Evolutionary conservation across 1,140 invertebrate genomes (phyloP), one percentile per base, ranked within the genome.

Genomic region (Drosophila nebulosa): DNA sequence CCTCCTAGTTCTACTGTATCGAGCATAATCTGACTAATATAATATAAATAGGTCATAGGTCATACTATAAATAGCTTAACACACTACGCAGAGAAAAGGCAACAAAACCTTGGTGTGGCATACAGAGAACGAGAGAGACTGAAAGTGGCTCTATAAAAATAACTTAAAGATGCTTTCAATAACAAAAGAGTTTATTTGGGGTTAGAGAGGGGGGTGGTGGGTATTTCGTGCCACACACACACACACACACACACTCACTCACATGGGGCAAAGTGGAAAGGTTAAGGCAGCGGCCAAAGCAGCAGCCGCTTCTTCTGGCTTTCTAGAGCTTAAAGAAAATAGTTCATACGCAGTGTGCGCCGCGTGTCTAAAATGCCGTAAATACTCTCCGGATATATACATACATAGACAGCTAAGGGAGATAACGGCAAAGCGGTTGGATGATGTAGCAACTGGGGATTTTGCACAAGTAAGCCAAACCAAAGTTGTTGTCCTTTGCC

Each of bases 131-230:
- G 10, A 12, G 10, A 32, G 30, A 10, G 39, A 9, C 39, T 46
- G 75, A 75, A 88, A 86, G 83, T 81, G 74, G 83, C 83, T 79
- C 60, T 70, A 86, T 86, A 88, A 86, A 86, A 86, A 86, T 88
- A 88, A 69, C 83, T 81, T 75, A 76, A 75, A 88, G 83, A 78
- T 86, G 78, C 81, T 77, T 86, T 74, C 69, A 78, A 86, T 72
- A 70, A 64, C 67, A 56, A 64, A 51, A 55, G 26, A 36, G 39
- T 52, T 32, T 59, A 27, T 16, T 18, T 53, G 57, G 42, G 42
- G 58, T 26, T 36, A 56, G 51, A 52, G 30, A 46, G 39, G 16
- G 53, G 55, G 53, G 30, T 55, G 39, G 16, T 59, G 55, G 53
- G 30, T n/a, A 59, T 53, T 46, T 67, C 39, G 14, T 42, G 39